Percentiles rank a stretch among this genome's conserved stretches.
phyloP scores from a whole-genome alignment of 2,888 invertebrate genomes.

The Hypena proboscidalis region DNA sequence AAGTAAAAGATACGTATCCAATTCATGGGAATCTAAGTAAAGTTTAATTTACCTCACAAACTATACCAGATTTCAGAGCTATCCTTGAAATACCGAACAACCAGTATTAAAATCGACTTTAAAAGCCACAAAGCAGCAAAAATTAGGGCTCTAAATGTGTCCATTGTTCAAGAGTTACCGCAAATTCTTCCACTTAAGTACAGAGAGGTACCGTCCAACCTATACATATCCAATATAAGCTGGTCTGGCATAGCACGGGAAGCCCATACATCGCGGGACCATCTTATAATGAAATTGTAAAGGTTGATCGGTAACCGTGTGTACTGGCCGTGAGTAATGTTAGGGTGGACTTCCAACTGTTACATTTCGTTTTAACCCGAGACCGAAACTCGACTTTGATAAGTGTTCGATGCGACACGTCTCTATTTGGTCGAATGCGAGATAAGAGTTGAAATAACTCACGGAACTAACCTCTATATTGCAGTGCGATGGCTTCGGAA shows the following conservation, averaged over 20 bases:
- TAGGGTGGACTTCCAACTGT: conserved; percentile 55
- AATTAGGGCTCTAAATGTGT: conserved; percentile 50
- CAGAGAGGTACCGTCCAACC: no score
- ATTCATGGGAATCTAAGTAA: no score
- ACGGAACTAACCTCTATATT: conserved; percentile 51
- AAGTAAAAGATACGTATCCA: no score
- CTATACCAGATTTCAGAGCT: no score
- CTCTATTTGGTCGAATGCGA: conserved; percentile 61
- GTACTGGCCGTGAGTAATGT: conserved; percentile 70
- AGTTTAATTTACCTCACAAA: no score
- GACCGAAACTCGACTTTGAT: conserved; percentile 71
- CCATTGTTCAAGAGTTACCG: conserved; percentile 62
- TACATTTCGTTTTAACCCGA: conserved; percentile 68
- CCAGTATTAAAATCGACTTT: conserved; percentile 5
- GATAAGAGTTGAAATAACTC: conserved; percentile 63
- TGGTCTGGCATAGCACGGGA: no score
- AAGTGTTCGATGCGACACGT: conserved; percentile 69
- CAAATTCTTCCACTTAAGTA: conserved; percentile 73
- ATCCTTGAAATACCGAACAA: background rate
- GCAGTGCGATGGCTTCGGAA: conserved; percentile 30
- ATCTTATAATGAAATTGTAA: no score
- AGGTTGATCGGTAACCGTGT: no score
- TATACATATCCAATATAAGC: no score
- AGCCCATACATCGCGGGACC: no score
- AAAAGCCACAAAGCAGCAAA: conserved; percentile 28